Conservation (phyloP, 2,797 vertebrate species). For the Aldrovandia affinis region DNA sequence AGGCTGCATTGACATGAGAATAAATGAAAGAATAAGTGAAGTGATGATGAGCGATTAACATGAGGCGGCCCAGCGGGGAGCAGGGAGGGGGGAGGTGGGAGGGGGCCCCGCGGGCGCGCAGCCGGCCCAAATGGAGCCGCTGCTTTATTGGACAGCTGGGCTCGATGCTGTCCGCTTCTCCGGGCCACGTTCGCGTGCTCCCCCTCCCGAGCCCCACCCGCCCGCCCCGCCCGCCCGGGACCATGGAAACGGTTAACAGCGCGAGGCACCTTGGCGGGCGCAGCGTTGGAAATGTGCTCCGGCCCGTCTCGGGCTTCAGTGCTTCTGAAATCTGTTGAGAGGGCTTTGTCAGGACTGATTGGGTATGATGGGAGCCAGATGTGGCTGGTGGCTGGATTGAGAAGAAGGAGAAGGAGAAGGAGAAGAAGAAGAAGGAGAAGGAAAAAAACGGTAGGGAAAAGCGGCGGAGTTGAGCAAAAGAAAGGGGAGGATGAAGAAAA, state of each 20-base stretch:
- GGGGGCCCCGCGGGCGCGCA: neutral
- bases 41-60: constrained; percentile 8
- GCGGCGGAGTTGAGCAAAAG: constrained; percentile 42
- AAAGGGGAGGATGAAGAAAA: constrained; percentile 34
- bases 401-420: no score
- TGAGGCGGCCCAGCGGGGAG: neutral
- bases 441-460: constrained; percentile 54
- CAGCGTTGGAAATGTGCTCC: constrained; percentile 49
- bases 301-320: constrained; percentile 49
- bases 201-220: neutral
- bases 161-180: neutral
- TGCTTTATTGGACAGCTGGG: neutral
- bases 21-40: constrained; percentile 5
- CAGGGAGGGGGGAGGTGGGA: neutral
- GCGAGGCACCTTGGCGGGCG: constrained; percentile 50
- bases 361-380: constrained; percentile 59
- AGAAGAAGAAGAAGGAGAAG: constrained; percentile 43
- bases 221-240: neutral
- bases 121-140: neutral
- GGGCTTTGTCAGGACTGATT: constrained; percentile 54
- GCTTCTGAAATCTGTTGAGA: constrained; percentile 58
- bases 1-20: neutral
- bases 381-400: constrained; percentile 50
- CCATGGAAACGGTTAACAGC: constrained; percentile 42
- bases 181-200: neutral